Evolutionary conservation across 2,113 vertebrate genomes (phyloP).

Genomic region (Rhegmatorhina hoffmannsi): DNA sequence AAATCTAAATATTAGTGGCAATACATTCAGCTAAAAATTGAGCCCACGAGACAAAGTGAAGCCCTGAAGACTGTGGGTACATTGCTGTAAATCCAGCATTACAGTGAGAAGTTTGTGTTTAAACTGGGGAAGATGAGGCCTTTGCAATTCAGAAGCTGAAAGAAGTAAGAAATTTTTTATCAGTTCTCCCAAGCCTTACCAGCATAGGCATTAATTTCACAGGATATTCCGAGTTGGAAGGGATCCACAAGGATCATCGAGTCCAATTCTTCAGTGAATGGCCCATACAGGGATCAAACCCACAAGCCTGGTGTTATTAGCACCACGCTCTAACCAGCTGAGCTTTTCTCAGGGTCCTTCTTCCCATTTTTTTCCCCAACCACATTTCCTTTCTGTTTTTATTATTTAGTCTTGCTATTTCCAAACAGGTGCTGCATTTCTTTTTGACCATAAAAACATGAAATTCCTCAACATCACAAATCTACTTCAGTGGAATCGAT

Average conservation of each 20-base stretch:
- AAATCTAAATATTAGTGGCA: slow-evolving; percentile 3
- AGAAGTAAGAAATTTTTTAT: background rate
- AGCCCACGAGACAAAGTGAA: background rate
- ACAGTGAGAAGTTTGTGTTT: background rate
- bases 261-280: background rate
- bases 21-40: background rate
- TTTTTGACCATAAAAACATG: background rate
- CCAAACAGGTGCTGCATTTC: background rate
- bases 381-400: background rate
- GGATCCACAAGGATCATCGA: background rate
- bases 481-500: background rate
- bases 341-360: background rate
- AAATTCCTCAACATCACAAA: background rate
- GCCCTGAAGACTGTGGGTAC: background rate
- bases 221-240: background rate
- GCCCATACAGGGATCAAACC: background rate
- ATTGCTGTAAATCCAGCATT: background rate
- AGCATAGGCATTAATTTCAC: background rate
- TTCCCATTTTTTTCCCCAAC: background rate
- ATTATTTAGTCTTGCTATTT: background rate
- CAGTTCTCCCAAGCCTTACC: background rate
- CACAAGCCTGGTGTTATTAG: background rate
- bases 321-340: background rate
- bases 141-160: background rate
- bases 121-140: background rate